Evolutionary conservation across 1,140 invertebrate genomes (phyloP).

Genomic region (Frieseomelitta varia): DNA sequence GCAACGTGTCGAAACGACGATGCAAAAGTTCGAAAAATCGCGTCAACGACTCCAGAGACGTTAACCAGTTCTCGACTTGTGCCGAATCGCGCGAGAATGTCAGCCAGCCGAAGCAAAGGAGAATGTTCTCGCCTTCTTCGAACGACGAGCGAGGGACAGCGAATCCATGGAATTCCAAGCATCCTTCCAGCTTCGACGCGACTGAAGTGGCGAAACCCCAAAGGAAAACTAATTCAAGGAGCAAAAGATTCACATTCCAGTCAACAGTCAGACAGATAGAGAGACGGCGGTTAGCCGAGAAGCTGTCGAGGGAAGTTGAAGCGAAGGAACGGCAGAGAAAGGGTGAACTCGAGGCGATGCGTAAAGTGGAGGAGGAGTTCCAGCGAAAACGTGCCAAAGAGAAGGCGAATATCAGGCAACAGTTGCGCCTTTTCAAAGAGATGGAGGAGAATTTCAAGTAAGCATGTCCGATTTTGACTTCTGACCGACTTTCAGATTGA

Average conservation of each 20-base stretch:
- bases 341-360: slow-evolving; percentile 90
- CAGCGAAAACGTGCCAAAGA: slow-evolving; percentile 88
- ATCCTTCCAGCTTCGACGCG: slow-evolving; percentile 56
- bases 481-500: too few species aligned
- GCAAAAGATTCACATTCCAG: slow-evolving; percentile 90
- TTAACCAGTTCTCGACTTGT: slow-evolving; percentile 30
- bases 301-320: slow-evolving; percentile 88
- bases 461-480: slow-evolving; percentile 4
- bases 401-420: slow-evolving; percentile 89
- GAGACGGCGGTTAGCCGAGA: slow-evolving; percentile 87
- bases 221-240: slow-evolving; percentile 71
- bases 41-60: slow-evolving; percentile 26
- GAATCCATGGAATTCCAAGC: not conserved
- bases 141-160: slow-evolving; percentile 51
- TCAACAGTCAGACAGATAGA: slow-evolving; percentile 91
- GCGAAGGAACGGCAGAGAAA: slow-evolving; percentile 88
- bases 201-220: slow-evolving; percentile 69
- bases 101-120: slow-evolving; percentile 71
- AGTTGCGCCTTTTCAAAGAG: slow-evolving; percentile 85
- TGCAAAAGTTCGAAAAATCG: slow-evolving; percentile 26
- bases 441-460: slow-evolving; percentile 81
- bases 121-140: not conserved
- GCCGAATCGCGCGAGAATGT: slow-evolving; percentile 81
- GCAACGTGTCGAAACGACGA: not conserved
- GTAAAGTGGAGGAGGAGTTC: slow-evolving; percentile 89